Percentiles rank a stretch among this genome's conserved stretches.
phyloP scores from a whole-genome alignment of 2,797 vertebrate genomes.

The Chaenodraco wilsoni region DNA sequence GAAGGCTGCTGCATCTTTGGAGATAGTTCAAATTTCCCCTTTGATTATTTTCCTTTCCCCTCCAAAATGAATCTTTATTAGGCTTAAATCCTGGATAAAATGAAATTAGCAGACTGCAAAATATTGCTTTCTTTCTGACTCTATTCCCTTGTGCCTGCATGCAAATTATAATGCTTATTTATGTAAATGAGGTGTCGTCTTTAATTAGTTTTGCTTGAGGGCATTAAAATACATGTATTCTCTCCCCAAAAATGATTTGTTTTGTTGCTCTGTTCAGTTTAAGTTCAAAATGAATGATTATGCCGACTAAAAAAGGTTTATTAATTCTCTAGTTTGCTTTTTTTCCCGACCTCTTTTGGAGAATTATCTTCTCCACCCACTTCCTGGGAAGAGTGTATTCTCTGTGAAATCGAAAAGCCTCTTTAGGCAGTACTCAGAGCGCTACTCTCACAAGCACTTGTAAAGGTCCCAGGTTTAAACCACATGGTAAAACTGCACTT shows the following conservation, averaged over 20 bases:
- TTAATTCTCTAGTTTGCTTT: conserved; percentile 81
- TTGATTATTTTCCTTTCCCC: conserved; percentile 86
- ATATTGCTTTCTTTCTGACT: conserved; percentile 88
- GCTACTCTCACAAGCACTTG: conserved; percentile 71
- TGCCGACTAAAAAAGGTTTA: conserved; percentile 87
- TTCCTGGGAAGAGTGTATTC: conserved; percentile 71
- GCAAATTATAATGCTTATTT: conserved; percentile 92
- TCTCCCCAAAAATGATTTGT: conserved; percentile 90
- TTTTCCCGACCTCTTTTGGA: conserved; percentile 67
- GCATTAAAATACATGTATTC: conserved; percentile 92
- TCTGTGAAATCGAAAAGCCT: conserved; percentile 83
- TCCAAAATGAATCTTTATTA: conserved; percentile 90
- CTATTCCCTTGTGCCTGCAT: conserved; percentile 87
- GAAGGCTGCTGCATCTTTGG: conserved; percentile 87
- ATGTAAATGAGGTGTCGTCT: conserved; percentile 91
- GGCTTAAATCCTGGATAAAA: conserved; percentile 90
- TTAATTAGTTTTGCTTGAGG: conserved; percentile 92
- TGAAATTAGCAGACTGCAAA: conserved; percentile 90
- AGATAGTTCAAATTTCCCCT: conserved; percentile 87
- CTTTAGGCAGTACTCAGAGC: conserved; percentile 74
- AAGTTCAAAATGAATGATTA: conserved; percentile 88
- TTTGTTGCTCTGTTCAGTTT: conserved; percentile 88
- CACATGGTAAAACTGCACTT: conserved; percentile 74
- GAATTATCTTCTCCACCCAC: conserved; percentile 85
- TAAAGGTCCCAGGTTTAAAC: conserved; percentile 80